Evolutionary conservation across 2,113 vertebrate genomes (phyloP).

Genomic region (Symphodus melops): DNA sequence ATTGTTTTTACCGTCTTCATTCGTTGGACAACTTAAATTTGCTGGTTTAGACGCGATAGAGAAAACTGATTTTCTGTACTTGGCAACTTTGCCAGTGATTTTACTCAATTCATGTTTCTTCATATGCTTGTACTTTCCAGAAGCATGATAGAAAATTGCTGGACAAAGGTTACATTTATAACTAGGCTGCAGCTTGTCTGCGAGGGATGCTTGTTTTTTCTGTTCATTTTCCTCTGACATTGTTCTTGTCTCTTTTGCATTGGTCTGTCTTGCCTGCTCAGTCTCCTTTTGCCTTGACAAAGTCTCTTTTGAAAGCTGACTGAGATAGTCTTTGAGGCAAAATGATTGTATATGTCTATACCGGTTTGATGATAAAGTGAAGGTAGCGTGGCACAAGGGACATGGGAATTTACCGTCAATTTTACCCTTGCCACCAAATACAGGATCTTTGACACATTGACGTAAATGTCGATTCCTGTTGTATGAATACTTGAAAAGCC

Average conservation of each 20-base stretch:
- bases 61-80: constrained; percentile 51
- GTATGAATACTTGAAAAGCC: constrained; percentile 77
- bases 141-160: constrained; percentile 71
- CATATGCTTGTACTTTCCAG: constrained; percentile 80
- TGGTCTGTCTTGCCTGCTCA: constrained; percentile 6
- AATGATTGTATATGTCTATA: constrained; percentile 72
- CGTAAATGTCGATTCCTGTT: constrained; percentile 81
- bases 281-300: neutral
- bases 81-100: constrained; percentile 63
- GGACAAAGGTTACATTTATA: constrained; percentile 78
- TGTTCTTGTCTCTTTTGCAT: constrained; percentile 21
- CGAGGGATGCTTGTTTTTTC: constrained; percentile 25
- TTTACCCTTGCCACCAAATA: constrained; percentile 56
- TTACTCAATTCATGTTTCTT: constrained; percentile 77
- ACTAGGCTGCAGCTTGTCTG: neutral
- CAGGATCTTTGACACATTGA: constrained; percentile 70
- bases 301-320: constrained; percentile 45
- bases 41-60: constrained; percentile 16
- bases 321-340: constrained; percentile 71
- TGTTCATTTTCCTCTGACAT: constrained; percentile 18
- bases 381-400: constrained; percentile 74
- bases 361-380: constrained; percentile 68
- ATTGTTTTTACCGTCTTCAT: constrained; percentile 19
- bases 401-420: constrained; percentile 70
- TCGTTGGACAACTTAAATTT: neutral